phyloP scores from a whole-genome alignment of 2,888 invertebrate genomes.

The Buathra laborator region DNA sequence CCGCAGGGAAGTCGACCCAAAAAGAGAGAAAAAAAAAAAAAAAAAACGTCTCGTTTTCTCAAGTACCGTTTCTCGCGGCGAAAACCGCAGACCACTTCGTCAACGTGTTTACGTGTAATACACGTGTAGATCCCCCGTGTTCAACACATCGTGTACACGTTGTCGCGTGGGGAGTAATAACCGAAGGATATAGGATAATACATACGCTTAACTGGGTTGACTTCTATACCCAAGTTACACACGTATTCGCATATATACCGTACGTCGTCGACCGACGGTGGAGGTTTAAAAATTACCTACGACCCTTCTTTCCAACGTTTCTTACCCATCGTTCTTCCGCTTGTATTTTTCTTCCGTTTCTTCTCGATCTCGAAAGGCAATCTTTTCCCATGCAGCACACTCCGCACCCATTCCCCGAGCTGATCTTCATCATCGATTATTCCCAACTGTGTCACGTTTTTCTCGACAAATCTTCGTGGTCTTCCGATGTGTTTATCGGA shows the following conservation, averaged over 20 bases:
- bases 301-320: not conserved
- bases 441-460: not conserved
- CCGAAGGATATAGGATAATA: not conserved
- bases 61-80: not conserved
- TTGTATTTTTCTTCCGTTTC: not conserved
- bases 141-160: too few relatives aligned
- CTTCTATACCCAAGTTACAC: not conserved
- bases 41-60: constrained; percentile 8
- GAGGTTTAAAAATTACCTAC: constrained; percentile 10
- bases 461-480: not conserved
- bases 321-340: not conserved
- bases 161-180: not conserved
- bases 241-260: not conserved
- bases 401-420: not conserved
- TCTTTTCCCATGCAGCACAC: constrained; percentile 11
- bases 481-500: not conserved
- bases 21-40: not conserved
- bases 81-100: not conserved
- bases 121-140: not conserved
- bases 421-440: constrained; percentile 15
- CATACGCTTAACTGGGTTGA: not conserved
- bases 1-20: not conserved
- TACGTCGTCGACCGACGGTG: not conserved
- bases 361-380: constrained; percentile 4
- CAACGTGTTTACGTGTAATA: not conserved